phyloP scores from a whole-genome alignment of 2,797 vertebrate species.

The Alca torda region DNA sequence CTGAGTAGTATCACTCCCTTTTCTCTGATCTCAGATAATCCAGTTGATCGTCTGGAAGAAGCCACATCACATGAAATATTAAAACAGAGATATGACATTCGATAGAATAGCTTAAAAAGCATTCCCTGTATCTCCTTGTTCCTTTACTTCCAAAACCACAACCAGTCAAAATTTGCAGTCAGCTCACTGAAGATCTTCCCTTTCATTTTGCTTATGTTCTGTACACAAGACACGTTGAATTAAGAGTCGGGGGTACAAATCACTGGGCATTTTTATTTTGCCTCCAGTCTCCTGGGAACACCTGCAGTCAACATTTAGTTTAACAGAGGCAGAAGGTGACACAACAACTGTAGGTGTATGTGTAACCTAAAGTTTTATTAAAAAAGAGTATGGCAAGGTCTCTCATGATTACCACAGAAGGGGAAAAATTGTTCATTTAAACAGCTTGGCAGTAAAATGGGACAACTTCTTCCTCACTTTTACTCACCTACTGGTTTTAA shows the following conservation, averaged over 20 bases:
- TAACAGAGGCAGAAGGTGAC: background rate
- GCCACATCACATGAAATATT: slow-evolving; percentile 49
- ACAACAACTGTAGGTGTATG: background rate
- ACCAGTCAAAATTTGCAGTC: slow-evolving; percentile 26
- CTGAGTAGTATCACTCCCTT: slow-evolving; percentile 7
- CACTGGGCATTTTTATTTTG: slow-evolving; percentile 1
- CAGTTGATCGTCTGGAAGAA: slow-evolving; percentile 53
- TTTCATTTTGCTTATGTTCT: slow-evolving; percentile 19
- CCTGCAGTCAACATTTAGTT: background rate
- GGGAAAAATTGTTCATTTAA: background rate
- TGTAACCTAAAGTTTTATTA: background rate
- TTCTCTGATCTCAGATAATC: slow-evolving; percentile 42
- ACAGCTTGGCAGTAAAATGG: background rate
- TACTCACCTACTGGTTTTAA: background rate
- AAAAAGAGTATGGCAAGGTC: background rate
- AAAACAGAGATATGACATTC: slow-evolving; percentile 43
- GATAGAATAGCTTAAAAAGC: slow-evolving; percentile 28
- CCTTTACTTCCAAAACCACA: slow-evolving; percentile 34
- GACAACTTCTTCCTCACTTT: background rate
- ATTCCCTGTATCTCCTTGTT: slow-evolving; percentile 15
- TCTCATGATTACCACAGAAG: background rate
- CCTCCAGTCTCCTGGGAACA: background rate
- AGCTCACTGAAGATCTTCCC: slow-evolving; percentile 32
- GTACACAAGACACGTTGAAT: background rate
- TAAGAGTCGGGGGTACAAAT: background rate